phyloP scores from a whole-genome alignment of 2,113 vertebrate species.

The Cynocephalus volans region DNA sequence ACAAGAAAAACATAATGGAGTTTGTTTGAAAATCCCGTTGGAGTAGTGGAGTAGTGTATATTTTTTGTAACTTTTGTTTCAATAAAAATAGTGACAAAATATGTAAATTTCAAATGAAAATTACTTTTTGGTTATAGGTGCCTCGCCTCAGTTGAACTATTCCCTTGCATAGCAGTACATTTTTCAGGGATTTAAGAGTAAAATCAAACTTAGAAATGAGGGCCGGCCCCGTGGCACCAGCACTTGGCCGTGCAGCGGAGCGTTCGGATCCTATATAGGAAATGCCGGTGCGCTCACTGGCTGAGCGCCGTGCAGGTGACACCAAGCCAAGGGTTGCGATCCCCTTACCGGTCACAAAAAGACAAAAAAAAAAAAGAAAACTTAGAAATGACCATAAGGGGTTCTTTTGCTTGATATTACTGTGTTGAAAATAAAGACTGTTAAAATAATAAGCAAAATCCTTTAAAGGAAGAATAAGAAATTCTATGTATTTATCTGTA shows the following conservation, averaged over 20 bases:
- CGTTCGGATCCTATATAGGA: no score
- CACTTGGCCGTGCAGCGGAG: no score
- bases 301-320: no score
- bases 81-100: constrained; percentile 77
- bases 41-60: constrained; percentile 64
- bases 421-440: constrained; percentile 60
- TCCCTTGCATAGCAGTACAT: constrained; percentile 6
- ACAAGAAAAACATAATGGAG: constrained; percentile 48
- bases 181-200: constrained; percentile 34
- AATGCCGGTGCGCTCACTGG: no score
- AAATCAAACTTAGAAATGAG: constrained; percentile 63
- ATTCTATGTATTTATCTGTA: constrained; percentile 63
- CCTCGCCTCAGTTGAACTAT: not conserved
- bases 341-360: no score
- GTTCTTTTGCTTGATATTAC: not conserved
- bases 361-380: no score
- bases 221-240: no score
- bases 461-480: constrained; percentile 58
- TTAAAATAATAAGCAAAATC: constrained; percentile 54
- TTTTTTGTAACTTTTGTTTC: constrained; percentile 70
- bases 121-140: constrained; percentile 63
- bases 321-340: no score
- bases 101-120: constrained; percentile 68
- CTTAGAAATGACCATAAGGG: constrained; percentile 36
- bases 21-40: constrained; percentile 64